Evolutionary conservation across 2,888 invertebrate genomes (phyloP).

Genomic region (Phaonia tiefii): DNA sequence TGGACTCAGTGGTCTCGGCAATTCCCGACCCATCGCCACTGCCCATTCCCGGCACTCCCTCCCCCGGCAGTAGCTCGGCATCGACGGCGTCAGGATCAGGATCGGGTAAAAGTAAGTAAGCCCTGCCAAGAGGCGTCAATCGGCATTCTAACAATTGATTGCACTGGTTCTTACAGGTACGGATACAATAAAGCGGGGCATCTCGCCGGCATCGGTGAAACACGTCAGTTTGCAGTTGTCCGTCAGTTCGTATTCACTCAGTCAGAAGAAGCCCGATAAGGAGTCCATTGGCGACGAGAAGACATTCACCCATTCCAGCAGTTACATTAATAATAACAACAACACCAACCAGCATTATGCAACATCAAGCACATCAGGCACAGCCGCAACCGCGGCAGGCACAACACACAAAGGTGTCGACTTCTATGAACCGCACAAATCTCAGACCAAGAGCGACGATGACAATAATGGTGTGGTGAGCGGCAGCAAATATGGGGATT

Average conservation of each 20-base stretch:
- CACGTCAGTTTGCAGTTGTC: slow-evolving; percentile 78
- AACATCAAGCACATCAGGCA: slow-evolving; percentile 46
- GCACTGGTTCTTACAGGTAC: slow-evolving; percentile 74
- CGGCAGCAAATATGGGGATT: slow-evolving; percentile 69
- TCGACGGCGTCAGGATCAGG: slow-evolving; percentile 91
- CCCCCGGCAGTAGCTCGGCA: slow-evolving; percentile 92
- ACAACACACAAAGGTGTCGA: slow-evolving; percentile 75
- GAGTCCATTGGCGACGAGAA: slow-evolving; percentile 63
- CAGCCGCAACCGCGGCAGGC: slow-evolving; percentile 61
- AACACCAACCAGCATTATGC: slow-evolving; percentile 54
- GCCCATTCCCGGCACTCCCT: slow-evolving; percentile 88
- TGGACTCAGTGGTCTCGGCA: slow-evolving; percentile 83
- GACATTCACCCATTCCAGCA: neutral
- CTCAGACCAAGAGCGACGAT: slow-evolving; percentile 73
- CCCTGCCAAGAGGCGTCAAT: neutral
- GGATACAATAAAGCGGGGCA: slow-evolving; percentile 81
- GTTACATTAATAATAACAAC: slow-evolving; percentile 27
- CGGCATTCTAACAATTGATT: too few relatives aligned
- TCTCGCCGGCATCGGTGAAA: slow-evolving; percentile 79
- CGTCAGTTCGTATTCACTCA: slow-evolving; percentile 78
- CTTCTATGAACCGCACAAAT: slow-evolving; percentile 78
- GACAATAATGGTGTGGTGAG: slow-evolving; percentile 69
- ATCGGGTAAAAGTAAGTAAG: slow-evolving; percentile 78
- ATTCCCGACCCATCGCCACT: slow-evolving; percentile 83
- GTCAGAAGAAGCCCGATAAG: slow-evolving; percentile 73